Conservation (phyloP, 2,113 vertebrate species). For the cattle (Bos taurus) region DNA sequence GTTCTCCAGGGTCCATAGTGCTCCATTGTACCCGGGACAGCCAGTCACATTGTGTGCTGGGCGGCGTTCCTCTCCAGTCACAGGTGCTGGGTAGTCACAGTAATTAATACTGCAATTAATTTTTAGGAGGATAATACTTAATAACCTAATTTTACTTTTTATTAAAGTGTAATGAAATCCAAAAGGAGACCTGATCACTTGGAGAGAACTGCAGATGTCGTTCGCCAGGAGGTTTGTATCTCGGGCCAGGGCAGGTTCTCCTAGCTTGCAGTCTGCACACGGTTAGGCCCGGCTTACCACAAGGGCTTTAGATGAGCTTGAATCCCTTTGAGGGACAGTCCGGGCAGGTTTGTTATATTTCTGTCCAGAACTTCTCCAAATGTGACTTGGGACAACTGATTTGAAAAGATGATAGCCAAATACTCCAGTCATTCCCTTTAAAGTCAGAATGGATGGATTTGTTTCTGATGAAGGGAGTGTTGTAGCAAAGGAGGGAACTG, state of each 20-base stretch:
- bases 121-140: not conserved
- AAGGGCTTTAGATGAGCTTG: not conserved
- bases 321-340: not conserved
- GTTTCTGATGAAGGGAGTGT: not conserved
- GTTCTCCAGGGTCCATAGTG: not conserved
- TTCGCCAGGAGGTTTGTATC: slow-evolving; percentile 88
- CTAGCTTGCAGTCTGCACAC: not conserved
- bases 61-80: not conserved
- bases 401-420: not conserved
- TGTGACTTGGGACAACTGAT: not conserved
- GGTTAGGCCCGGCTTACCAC: not conserved
- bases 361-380: not conserved
- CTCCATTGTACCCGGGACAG: not conserved
- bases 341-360: not conserved
- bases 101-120: not conserved
- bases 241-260: not conserved
- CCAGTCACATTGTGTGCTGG: not conserved
- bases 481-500: not conserved
- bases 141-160: slow-evolving; percentile 70
- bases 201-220: slow-evolving; percentile 89
- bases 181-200: slow-evolving; percentile 89
- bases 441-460: not conserved
- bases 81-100: not conserved
- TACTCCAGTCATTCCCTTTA: not conserved
- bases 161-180: slow-evolving; percentile 86